Base-by-base conservation (phyloP, 2,888 invertebrate species). In the Caenorhabditis uteleia region DNA sequence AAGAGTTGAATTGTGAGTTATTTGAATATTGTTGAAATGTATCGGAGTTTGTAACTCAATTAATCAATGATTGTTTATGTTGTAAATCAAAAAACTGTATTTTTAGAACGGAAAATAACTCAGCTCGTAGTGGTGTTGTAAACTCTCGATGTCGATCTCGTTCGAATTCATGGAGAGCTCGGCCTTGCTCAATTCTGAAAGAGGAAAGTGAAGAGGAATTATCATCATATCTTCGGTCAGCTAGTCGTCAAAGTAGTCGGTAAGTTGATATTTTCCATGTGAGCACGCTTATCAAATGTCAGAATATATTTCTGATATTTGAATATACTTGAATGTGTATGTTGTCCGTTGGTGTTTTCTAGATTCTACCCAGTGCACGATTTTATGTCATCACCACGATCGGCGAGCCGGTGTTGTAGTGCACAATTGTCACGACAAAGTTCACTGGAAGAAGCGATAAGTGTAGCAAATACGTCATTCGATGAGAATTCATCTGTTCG, bases 151-250 rank as follows among this genome's bases (percentile, higher is more conserved):
- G 74, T 29, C 50, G 80, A 8, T 77, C 77, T 27, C 53, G 80
- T 4, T 77, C 77, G 34, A 79, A 80, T 48, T 79, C 80, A 3
- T 80, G 77, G 78, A 60, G 80, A 34, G 78, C 68, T 3, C 42
- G 74, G n/a, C 74, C 74, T 6, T 74, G 74, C 26, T 69, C 70
- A n/a, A 74, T 74, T 23, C 42, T 74, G 40, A 74, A 74, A 45
- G 94, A 94, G 84, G 93, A 93, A 77, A 93, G 92, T 80, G 90
- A 91, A 82, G 93, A 93, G 80, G 92, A 85, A 51, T 54, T 82
- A 39, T 71, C 73, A 14, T 60, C 77, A n/a, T 81, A 81, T 78
- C 79, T 59, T 75, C 79, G 66, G 70, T 80, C 64, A 70, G 83
- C 68, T 14, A 79, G 78, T 36, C 62, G 82, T 7, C 82, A 82